Evolutionary conservation across 2,888 invertebrate species (phyloP).

Genomic region (Dynastes hyllus): DNA sequence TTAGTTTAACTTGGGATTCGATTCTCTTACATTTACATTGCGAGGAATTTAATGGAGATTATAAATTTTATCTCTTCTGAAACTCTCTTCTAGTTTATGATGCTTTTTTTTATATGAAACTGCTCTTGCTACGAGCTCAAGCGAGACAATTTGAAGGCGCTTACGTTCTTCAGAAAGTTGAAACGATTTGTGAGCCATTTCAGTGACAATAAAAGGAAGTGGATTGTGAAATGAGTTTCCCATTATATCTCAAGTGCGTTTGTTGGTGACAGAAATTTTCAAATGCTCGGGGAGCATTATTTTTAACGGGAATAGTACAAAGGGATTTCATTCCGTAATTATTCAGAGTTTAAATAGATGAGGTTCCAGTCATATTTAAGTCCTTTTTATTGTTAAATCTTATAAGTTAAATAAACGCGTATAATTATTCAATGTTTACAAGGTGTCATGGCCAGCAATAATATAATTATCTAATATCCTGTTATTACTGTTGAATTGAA

Average conservation of each 20-base stretch:
- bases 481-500: too few species aligned
- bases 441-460: too few species aligned
- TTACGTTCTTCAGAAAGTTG: slow-evolving; percentile 13
- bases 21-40: slow-evolving; percentile 8
- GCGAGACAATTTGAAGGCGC: slow-evolving; percentile 13
- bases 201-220: slow-evolving; percentile 18
- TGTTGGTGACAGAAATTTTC: slow-evolving; percentile 23
- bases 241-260: slow-evolving; percentile 13
- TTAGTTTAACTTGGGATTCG: background rate
- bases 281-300: background rate
- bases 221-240: slow-evolving; percentile 27
- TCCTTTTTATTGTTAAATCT: too few species aligned
- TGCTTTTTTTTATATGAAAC: slow-evolving; percentile 4
- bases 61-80: slow-evolving; percentile 7
- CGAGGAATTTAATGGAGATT: background rate
- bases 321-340: too few species aligned
- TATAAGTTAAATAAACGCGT: too few species aligned
- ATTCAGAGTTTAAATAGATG: too few species aligned
- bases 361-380: too few species aligned
- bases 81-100: slow-evolving; percentile 10
- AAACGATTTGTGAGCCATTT: slow-evolving; percentile 20
- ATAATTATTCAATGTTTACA: too few species aligned
- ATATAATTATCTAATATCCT: too few species aligned
- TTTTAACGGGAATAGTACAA: background rate
- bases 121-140: background rate